Evolutionary conservation across 2,888 invertebrate genomes (phyloP), one percentile per base, ranked within the genome.

Genomic region (Tiliacea aurago): DNA sequence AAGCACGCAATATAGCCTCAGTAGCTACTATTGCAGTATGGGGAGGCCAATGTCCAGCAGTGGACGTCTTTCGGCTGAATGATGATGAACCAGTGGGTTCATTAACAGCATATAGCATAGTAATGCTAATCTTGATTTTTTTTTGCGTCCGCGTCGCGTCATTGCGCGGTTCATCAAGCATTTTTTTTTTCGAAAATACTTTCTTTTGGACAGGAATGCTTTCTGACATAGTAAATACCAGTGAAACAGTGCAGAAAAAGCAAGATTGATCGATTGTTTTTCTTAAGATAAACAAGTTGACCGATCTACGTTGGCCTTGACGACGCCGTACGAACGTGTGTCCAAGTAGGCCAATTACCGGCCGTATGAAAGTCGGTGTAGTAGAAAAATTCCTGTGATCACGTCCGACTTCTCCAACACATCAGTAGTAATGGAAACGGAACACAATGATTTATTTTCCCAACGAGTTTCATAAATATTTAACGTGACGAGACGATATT

Each of bases 271-370:
- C 68, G 72, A 81, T 76, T 84, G 61, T 71, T 84, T 75, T 76
- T 81, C 76, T 62, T 55, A 67, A 76, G 85, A 75, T 70, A 75
- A 73, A 73, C 74, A 78, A 73, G 69, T 73, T 74, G 76, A 71
- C 76, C 79, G 85, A 81, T 84, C 69, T 83, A 56, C 20, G 37
- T 10, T 56, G 84, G 73, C 86, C 86, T 86, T 86, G 86, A 61
- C 68, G 77, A 73, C 59, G 71, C 62, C 85, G 72, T 79, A 81
- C 74, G 81, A 73, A 65, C 56, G 73, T 73, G 73, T 55, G 79
- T 83, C 85, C 87, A 86, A 86, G 70, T 86, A 83, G 86, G 86
- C 78, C 85, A 86, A 85, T 81, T 73, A 73, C 76, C 53, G 74
- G 43, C 67, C 59, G 78, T 65, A 78, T 76, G 76, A 83, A 80